phyloP scores from a whole-genome alignment of 2,113 vertebrate species.

The Ondatra zibethicus region DNA sequence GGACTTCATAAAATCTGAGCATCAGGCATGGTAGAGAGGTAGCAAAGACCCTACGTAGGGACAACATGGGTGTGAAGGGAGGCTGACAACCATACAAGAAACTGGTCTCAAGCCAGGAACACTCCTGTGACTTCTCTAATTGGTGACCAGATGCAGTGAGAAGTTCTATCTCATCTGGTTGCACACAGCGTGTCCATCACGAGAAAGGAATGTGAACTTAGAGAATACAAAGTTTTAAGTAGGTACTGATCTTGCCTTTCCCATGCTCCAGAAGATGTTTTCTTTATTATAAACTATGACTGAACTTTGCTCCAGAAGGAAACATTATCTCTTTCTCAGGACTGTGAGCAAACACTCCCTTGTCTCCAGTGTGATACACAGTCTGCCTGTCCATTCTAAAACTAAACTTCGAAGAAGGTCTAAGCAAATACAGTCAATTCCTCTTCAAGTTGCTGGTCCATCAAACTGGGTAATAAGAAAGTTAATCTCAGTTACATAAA shows the following conservation, averaged over 20 bases:
- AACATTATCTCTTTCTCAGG: not conserved
- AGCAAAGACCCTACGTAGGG: not conserved
- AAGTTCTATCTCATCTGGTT: not conserved
- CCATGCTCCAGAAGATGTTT: not conserved
- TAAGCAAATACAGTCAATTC: not conserved
- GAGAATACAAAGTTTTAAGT: not conserved
- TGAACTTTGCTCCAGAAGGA: not conserved
- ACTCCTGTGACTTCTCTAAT: not conserved
- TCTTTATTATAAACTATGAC: not conserved
- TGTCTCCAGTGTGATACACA: not conserved
- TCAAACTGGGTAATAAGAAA: constrained; percentile 30
- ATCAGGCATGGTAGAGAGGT: not conserved
- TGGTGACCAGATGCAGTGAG: not conserved
- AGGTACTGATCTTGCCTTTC: not conserved
- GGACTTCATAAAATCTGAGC: not conserved
- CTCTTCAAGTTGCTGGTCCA: not conserved
- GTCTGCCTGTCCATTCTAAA: not conserved
- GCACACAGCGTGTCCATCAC: not conserved
- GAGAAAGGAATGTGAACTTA: not conserved
- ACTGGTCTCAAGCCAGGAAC: not conserved
- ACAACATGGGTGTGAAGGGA: not conserved
- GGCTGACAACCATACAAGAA: not conserved
- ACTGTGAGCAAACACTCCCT: not conserved
- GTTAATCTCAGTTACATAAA: not conserved
- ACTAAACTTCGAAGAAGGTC: not conserved